phyloP scores from a whole-genome alignment of 2,888 invertebrate genomes.

The Eupelmus urozonus region DNA sequence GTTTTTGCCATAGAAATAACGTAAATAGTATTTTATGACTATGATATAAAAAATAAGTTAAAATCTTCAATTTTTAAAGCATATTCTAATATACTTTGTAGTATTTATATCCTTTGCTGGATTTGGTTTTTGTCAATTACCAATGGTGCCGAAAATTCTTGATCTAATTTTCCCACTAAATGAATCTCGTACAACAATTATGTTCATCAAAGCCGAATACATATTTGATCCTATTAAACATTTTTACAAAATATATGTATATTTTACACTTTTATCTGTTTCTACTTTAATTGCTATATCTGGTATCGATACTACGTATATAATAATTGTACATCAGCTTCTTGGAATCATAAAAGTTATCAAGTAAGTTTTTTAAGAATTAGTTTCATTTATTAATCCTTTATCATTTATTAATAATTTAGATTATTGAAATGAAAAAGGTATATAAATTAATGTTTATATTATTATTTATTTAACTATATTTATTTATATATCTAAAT shows the following conservation, averaged over 20 bases:
- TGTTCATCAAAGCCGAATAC: neutral
- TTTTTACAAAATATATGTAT: neutral
- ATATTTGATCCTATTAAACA: slow-evolving; percentile 20
- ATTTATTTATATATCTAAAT: too few relatives aligned
- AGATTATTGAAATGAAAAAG: too few relatives aligned
- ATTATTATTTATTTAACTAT: too few relatives aligned
- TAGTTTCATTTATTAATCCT: too few relatives aligned
- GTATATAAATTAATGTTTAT: too few relatives aligned
- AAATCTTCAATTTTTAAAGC: too few relatives aligned
- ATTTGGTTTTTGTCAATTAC: slow-evolving; percentile 1
- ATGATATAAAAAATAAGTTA: too few relatives aligned
- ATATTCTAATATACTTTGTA: too few relatives aligned
- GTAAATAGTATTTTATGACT: too few relatives aligned
- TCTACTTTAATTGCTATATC: neutral
- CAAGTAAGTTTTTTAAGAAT: slow-evolving; percentile 17
- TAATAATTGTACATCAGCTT: neutral
- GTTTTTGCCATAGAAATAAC: too few relatives aligned
- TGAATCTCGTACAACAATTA: slow-evolving; percentile 3
- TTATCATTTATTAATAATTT: too few relatives aligned
- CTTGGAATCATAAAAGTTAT: neutral
- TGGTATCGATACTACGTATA: neutral
- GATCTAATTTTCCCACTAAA: slow-evolving; percentile 5
- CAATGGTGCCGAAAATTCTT: neutral
- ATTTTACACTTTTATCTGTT: neutral
- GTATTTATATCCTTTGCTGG: too few relatives aligned